Evolutionary conservation across 2,888 invertebrate species (phyloP), one percentile per base, ranked within the genome.

Genomic region (Rhorus exstirpatorius): DNA sequence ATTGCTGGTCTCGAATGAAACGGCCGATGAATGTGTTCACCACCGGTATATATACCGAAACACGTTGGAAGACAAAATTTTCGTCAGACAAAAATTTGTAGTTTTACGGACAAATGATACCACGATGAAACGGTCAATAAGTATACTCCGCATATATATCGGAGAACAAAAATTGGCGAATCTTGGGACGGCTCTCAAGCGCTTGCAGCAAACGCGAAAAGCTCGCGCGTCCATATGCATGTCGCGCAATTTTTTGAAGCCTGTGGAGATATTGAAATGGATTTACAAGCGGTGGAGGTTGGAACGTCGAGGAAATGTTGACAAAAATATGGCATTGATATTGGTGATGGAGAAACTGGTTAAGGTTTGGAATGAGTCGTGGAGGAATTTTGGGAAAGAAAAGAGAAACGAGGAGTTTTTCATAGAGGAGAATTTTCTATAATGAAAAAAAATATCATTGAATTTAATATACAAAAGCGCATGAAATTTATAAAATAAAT

Each of bases 1-100:
- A 83, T 83, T 83, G 83, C 76, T 79, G 65, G 67, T 68, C 41
- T 46, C 79, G 71, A 83, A 83, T 79, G 65, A 76, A 79, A 75
- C 75, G 51, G 21, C 14, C n/a, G 46, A 53, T 35, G 68, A 55
- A 58, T 71, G 65, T 49, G 53, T 68, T 78, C 61, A 41, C 55
- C 19, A 14, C 19, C n/a, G n/a, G 31, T 17, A 26, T 55, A 26
- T 55, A 55, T 14, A 44, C 10, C 3, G 12, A 14, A 38, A 76
- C 67, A 12, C n/a, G 67, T 67, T 76, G 10, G 31, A 35, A 58
- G 35, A 55, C 67, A 17, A 67, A 55, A 75, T 21, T 76, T 67
- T 49, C 35, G 35, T 55, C 67, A 46, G 44, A 6, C 65, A n/a
- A n/a, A 65, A 74, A 61, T 72, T 61, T 72, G 21, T 60, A 49